These are phyloP conservation scores for Phrynocephalus forsythii DNA, from an alignment of 2,797 vertebrate genomes.

Conservation along the genomic window DNA sequence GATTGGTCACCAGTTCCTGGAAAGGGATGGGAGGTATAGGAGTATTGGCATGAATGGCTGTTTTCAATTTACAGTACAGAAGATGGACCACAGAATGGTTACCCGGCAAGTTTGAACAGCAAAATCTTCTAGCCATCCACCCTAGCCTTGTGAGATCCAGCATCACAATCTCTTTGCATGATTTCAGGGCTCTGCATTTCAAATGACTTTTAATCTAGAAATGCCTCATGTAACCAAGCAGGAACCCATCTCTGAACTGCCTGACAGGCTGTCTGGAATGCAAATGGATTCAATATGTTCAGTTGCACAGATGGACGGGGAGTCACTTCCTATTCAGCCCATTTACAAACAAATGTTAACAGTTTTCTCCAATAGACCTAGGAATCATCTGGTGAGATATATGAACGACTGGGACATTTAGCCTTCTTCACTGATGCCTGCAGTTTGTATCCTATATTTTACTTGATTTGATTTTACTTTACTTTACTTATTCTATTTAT, in stretches of 20 bases:
- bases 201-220: slow-evolving; percentile 4
- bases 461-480: no score
- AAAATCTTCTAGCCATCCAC: background rate
- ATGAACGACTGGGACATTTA: background rate
- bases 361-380: background rate
- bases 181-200: slow-evolving; percentile 8
- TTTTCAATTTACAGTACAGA: background rate
- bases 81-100: background rate
- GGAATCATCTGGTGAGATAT: background rate
- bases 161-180: background rate
- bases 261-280: slow-evolving; percentile 14
- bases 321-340: background rate
- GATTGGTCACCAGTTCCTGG: background rate
- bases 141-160: background rate
- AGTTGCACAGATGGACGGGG: background rate
- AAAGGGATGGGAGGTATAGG: no score
- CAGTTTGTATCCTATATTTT: no score
- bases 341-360: background rate
- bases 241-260: background rate
- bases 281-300: slow-evolving; percentile 28
- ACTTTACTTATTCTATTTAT: no score
- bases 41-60: background rate
- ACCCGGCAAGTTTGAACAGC: background rate
- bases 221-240: background rate
- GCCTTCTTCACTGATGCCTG: no score